Conservation (phyloP, 2,888 invertebrate genomes). For the Opisthograptis luteolata region DNA sequence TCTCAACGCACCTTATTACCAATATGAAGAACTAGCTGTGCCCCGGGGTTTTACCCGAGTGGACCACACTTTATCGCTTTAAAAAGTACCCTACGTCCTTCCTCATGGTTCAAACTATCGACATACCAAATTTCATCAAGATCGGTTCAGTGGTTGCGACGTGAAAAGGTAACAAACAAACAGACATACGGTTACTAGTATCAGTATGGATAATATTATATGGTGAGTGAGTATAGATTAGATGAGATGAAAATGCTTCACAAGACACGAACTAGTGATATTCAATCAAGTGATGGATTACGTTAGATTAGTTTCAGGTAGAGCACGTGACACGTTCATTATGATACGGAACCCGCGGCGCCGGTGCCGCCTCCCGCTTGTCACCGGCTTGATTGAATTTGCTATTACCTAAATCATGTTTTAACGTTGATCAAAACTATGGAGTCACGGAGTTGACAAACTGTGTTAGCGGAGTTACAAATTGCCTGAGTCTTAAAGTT, state of each 20-base stretch:
- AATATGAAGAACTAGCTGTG: no score
- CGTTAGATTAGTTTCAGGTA: constrained; percentile 27
- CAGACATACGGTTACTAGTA: no score
- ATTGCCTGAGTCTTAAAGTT: neutral
- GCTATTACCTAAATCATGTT: constrained; percentile 29
- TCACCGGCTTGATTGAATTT: constrained; percentile 41
- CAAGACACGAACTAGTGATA: neutral
- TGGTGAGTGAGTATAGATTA: no score
- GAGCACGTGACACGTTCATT: constrained; percentile 28
- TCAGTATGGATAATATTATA: no score
- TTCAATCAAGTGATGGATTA: constrained; percentile 9
- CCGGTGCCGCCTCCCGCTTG: constrained; percentile 35
- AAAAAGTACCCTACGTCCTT: no score
- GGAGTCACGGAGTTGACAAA: neutral
- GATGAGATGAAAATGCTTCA: neutral
- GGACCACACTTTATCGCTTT: no score
- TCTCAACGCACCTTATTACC: no score
- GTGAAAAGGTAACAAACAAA: no score
- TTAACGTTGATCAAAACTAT: constrained; percentile 37
- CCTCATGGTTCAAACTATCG: no score
- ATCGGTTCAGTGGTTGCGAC: no score
- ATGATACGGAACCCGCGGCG: constrained; percentile 26
- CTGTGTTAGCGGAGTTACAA: neutral
- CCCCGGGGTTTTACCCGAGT: no score
- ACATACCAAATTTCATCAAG: no score